Percentiles rank a stretch among this genome's conserved stretches.
phyloP scores from a whole-genome alignment of 2,113 vertebrate genomes.

The Promerops cafer region DNA sequence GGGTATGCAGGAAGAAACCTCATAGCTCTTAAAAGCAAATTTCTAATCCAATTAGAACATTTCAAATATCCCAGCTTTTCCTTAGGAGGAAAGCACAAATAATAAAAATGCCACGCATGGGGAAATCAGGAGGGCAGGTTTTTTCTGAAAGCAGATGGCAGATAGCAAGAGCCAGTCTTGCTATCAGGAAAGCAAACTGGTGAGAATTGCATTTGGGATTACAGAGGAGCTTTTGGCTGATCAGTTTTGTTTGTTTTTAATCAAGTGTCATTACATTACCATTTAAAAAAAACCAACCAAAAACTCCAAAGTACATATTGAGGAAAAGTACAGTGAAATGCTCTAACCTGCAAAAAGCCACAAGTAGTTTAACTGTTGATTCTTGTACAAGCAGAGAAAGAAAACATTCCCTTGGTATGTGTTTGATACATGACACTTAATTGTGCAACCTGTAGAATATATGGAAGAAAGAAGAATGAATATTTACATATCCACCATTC shows the following conservation, averaged over 20 bases:
- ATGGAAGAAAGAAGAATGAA: neutral
- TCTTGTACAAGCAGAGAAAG: neutral
- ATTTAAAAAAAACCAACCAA: neutral
- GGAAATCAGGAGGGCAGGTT: neutral
- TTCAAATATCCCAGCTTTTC: neutral
- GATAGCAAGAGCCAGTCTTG: neutral
- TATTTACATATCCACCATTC: neutral
- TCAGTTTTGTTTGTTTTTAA: slow-evolving; percentile 16
- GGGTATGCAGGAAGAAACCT: neutral
- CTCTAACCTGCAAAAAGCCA: neutral
- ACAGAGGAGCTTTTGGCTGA: neutral
- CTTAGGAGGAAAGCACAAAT: neutral
- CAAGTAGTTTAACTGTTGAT: neutral
- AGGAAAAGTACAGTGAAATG: neutral
- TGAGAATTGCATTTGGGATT: neutral
- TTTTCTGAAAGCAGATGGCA: neutral
- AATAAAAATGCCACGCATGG: neutral
- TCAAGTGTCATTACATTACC: neutral
- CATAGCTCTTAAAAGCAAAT: neutral
- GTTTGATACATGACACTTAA: neutral
- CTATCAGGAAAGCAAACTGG: neutral
- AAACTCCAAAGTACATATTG: neutral
- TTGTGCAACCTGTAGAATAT: neutral
- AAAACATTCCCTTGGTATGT: neutral
- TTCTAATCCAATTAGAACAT: neutral